phyloP scores from a whole-genome alignment of 2,888 invertebrate genomes.

The Drosophila rubida region DNA sequence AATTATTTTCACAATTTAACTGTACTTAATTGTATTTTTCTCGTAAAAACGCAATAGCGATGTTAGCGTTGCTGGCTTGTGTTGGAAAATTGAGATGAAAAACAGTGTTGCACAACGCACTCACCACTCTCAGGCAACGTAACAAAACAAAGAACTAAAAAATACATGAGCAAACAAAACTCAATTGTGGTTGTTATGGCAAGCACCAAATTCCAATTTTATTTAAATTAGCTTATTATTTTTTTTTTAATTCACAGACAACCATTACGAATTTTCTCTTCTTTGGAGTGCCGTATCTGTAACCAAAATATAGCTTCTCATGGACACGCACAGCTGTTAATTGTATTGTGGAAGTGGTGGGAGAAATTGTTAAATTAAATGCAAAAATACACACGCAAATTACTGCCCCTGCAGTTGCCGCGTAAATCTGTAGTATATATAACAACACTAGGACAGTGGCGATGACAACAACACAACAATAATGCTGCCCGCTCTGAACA shows the following conservation, averaged over 20 bases:
- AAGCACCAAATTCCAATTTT: background rate
- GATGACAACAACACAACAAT: constrained; percentile 58
- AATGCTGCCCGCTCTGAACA: constrained; percentile 48
- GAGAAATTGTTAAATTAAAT: background rate
- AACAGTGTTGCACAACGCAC: constrained; percentile 49
- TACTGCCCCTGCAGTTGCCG: background rate
- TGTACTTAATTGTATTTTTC: constrained; percentile 31
- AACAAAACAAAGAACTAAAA: constrained; percentile 37
- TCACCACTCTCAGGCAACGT: background rate
- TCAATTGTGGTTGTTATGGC: background rate
- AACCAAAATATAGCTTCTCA: background rate
- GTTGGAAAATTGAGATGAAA: constrained; percentile 33
- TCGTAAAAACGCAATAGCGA: constrained; percentile 62
- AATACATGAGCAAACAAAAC: constrained; percentile 12
- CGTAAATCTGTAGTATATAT: constrained; percentile 27
- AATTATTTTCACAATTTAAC: constrained; percentile 23
- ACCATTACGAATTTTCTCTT: background rate
- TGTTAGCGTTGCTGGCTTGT: constrained; percentile 66
- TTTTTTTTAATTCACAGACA: background rate
- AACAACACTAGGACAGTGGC: constrained; percentile 54
- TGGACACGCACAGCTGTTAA: constrained; percentile 16
- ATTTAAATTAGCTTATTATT: background rate
- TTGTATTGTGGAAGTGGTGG: background rate
- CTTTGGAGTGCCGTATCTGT: background rate
- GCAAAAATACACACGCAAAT: background rate